A percentile compares a stretch with the other conserved stretches of the same genome.
Evolutionary conservation across 2,888 invertebrate species (phyloP).

Genomic region (Blera fallax): DNA sequence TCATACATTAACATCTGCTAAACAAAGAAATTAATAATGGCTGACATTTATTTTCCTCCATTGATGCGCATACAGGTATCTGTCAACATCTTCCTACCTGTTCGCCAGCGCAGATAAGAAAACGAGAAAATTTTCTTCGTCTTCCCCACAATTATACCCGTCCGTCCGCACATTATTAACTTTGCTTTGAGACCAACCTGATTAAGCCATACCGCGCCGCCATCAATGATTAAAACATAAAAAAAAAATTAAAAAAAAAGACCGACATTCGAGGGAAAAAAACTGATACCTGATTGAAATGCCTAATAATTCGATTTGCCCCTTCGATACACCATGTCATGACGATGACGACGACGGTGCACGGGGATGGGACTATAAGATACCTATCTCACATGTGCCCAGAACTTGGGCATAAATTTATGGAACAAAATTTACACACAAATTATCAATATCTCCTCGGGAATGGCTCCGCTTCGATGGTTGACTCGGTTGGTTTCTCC

Average conservation of each 20-base stretch:
- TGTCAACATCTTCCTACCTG: conserved; percentile 70
- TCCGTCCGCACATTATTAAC: conserved; percentile 34
- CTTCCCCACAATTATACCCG: neutral
- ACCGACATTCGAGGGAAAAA: conserved; percentile 4
- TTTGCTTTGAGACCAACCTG: conserved; percentile 47
- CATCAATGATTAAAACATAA: conserved; percentile 69
- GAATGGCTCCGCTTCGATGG: conserved; percentile 22
- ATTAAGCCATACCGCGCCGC: conserved; percentile 58
- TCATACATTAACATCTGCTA: conserved; percentile 50
- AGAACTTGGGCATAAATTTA: conserved; percentile 52
- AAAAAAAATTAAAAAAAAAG: conserved; percentile 37
- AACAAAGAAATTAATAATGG: conserved; percentile 67
- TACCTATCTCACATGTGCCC: conserved; percentile 31
- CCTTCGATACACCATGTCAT: conserved; percentile 39
- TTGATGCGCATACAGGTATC: conserved; percentile 64
- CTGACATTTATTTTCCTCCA: conserved; percentile 68
- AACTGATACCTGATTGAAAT: conserved; percentile 47
- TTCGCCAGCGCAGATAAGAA: neutral
- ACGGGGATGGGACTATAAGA: conserved; percentile 23
- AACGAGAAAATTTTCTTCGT: neutral
- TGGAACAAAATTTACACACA: conserved; percentile 50
- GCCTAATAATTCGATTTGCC: conserved; percentile 52
- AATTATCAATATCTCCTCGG: conserved; percentile 40
- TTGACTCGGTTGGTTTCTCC: conserved; percentile 21
- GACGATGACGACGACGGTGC: neutral